phyloP scores from a whole-genome alignment of 2,113 vertebrate genomes.

The Gopherus evgoodei region DNA sequence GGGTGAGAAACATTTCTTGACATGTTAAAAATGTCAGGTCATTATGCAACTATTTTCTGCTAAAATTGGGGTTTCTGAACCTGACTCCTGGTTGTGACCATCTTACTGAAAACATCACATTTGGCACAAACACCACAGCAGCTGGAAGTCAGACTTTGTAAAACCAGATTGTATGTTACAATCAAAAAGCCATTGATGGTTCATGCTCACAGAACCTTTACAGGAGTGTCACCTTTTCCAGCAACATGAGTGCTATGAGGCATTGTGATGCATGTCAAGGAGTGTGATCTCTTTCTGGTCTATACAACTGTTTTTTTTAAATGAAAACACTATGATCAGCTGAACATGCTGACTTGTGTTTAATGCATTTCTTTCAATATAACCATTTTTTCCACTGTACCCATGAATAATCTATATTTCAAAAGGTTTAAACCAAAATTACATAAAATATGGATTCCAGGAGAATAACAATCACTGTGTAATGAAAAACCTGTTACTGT shows the following conservation, averaged over 20 bases:
- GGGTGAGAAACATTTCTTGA: accelerated
- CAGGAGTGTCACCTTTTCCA: neutral
- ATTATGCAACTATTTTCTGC: neutral
- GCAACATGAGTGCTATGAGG: neutral
- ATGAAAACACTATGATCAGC: neutral
- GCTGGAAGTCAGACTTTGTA: neutral
- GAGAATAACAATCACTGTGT: neutral
- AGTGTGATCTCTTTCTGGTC: neutral
- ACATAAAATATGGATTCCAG: neutral
- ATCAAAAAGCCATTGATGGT: neutral
- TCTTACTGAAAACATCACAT: accelerated
- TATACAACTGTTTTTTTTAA: neutral
- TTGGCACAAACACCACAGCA: neutral
- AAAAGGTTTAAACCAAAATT: neutral
- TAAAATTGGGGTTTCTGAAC: neutral
- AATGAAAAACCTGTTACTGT: neutral
- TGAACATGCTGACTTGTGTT: neutral
- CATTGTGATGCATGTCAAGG: neutral
- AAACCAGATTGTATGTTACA: neutral
- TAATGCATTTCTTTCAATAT: neutral
- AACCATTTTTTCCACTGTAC: neutral
- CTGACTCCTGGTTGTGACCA: neutral
- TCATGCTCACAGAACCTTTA: neutral
- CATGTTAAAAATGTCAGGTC: neutral
- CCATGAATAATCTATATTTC: neutral